Conservation (phyloP, 1,140 invertebrate genomes). For the Drosophila eugracilis region DNA sequence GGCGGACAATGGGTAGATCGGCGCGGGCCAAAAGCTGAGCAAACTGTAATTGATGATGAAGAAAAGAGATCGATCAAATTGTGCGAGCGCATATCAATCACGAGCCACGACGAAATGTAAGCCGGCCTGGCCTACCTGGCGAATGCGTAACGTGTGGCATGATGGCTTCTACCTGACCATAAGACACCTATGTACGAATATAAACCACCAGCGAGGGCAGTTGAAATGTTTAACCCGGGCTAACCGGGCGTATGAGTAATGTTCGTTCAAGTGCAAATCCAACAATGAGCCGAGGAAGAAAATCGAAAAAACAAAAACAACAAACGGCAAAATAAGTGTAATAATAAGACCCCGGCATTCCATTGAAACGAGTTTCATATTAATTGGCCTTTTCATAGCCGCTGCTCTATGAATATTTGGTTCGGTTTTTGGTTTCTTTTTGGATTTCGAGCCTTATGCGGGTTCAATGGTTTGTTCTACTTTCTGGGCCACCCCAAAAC, state of each 20-base stretch:
- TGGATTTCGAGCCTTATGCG: conserved; percentile 54
- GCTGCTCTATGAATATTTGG: conserved; percentile 62
- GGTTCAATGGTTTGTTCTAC: conserved; percentile 61
- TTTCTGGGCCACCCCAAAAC: conserved; percentile 57
- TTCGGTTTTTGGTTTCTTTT: conserved; percentile 52
- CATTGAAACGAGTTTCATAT: conserved; percentile 81
- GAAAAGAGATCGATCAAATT: conserved; percentile 82
- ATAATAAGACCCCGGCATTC: conserved; percentile 63
- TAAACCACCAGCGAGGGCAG: conserved; percentile 18
- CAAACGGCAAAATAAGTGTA: conserved; percentile 51
- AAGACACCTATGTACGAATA: conserved; percentile 12
- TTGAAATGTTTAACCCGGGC: conserved; percentile 65
- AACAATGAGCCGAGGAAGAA: conserved; percentile 47
- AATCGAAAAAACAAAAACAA: conserved; percentile 14
- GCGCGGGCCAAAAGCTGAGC: conserved; percentile 66
- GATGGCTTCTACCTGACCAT: conserved; percentile 55
- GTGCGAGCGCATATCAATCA: conserved; percentile 81
- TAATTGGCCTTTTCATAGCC: conserved; percentile 80
- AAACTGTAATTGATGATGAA: conserved; percentile 82
- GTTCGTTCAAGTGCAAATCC: conserved; percentile 52
- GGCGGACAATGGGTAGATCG: conserved; percentile 61
- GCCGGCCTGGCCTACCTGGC: conserved; percentile 49
- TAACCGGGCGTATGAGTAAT: conserved; percentile 78
- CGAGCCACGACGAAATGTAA: conserved; percentile 69
- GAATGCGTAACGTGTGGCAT: conserved; percentile 80